phyloP scores from a whole-genome alignment of 2,113 vertebrate genomes.

The Promerops cafer region DNA sequence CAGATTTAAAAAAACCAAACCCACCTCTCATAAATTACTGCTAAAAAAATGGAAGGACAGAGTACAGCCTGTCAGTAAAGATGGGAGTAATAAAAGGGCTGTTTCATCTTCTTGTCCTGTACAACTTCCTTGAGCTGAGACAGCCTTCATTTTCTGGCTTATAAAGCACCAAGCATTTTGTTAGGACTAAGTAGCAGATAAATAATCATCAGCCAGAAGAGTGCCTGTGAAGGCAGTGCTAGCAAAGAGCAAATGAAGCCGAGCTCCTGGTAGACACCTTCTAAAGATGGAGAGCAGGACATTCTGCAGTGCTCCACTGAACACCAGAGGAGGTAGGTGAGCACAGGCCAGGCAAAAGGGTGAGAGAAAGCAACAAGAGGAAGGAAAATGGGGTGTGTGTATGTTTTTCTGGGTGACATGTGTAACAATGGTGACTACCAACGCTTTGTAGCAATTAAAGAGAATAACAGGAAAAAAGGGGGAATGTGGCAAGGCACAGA shows the following conservation, averaged over 20 bases:
- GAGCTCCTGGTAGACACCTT: neutral
- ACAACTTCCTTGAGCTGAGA: neutral
- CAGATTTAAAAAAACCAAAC: neutral
- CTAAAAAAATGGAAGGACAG: neutral
- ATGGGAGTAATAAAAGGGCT: neutral
- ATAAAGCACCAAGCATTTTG: neutral
- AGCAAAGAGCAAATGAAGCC: neutral
- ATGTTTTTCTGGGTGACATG: neutral
- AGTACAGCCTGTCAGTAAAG: neutral
- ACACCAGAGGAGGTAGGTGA: neutral
- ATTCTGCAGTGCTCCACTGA: neutral
- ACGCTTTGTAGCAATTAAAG: neutral
- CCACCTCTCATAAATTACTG: neutral
- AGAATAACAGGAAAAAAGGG: neutral
- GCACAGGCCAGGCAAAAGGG: neutral
- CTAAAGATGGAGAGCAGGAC: neutral
- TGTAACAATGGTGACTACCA: neutral
- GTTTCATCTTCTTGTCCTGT: neutral
- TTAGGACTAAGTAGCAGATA: neutral
- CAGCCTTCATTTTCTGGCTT: neutral
- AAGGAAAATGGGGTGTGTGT: neutral
- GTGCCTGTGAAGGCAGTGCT: neutral
- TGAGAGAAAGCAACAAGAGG: neutral
- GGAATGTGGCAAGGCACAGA: neutral
- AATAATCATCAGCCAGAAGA: neutral